Base-by-base conservation (phyloP, 2,113 vertebrate genomes). In the Crocuta crocuta region DNA sequence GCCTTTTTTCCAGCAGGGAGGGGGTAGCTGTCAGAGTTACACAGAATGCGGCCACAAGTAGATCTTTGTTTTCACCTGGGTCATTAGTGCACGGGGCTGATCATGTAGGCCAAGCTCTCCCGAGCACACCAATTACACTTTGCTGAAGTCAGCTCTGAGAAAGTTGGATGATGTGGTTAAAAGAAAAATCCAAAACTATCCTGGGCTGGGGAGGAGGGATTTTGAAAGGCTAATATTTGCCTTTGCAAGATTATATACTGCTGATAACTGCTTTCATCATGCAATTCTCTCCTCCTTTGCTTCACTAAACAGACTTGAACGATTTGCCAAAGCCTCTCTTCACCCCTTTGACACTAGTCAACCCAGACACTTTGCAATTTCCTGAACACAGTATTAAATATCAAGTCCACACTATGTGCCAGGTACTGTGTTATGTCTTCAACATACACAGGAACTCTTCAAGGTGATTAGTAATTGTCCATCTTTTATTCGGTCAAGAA, bases 161-260 rank as follows among this genome's bases (percentile, higher is more conserved):
- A 65, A 84, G 63, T 76, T 90, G 81, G 78, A 81, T 35, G 31
- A 17, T 79, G 55, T 80, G 45, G 45, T 89, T 96, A 80, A 95
- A 89, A 89, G 66, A 94, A 97, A 94, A 95, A 94, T 79, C 82
- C 68, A 86, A 95, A 97, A 74, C 31, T 86, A 82, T 93, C 79
- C 58, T 76, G 82, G 61, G 43, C 78, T 95, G 26, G n/a, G 89
- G 93, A 95, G 89, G 82, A 94, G n/a, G 73, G 61, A 97, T 96
- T 96, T 96, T 83, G 71, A 96, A 95, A 89, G 85, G 53, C 86
- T 94, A 97, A 83, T 96, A 95, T 95, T 89, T 95, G 94, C 86
- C 73, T 97, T 89, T 93, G 39, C 79, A 87, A 96, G 89, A 91
- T 96, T 89, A 83, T n/a, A 45, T 45, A 26, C 55, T 45, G 78